These are phyloP conservation scores for Lindbergichthys nudifrons DNA, from an alignment of 2,797 vertebrate species.

Conservation along the genomic window DNA sequence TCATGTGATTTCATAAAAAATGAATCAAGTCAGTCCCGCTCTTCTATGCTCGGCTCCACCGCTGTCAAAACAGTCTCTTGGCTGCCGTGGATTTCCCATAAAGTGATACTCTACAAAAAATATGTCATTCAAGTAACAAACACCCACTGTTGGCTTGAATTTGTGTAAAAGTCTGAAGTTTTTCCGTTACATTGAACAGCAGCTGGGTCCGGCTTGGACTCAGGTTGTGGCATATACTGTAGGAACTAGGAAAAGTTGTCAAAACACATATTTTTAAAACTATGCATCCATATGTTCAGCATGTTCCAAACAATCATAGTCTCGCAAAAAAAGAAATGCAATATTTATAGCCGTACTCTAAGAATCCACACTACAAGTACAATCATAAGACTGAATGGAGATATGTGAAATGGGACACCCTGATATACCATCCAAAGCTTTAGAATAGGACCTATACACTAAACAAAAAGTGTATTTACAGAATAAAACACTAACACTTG, in stretches of 20 bases:
- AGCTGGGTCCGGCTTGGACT: constrained; percentile 27
- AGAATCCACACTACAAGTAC: background rate
- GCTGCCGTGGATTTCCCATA: constrained; percentile 35
- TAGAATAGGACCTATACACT: too few relatives aligned
- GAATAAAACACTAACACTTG: too few relatives aligned
- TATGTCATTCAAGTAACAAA: constrained; percentile 32
- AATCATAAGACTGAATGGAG: too few relatives aligned
- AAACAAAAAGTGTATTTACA: too few relatives aligned
- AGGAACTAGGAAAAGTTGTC: background rate
- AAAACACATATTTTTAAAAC: background rate
- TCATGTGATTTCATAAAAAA: constrained; percentile 63
- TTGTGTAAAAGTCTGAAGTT: constrained; percentile 14
- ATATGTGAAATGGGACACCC: too few relatives aligned
- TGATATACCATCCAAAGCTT: too few relatives aligned
- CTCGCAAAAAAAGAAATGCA: background rate
- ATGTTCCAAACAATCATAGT: background rate
- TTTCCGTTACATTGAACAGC: background rate
- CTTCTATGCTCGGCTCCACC: constrained; percentile 25
- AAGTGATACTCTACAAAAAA: constrained; percentile 21
- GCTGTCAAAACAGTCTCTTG: constrained; percentile 63
- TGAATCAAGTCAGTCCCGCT: constrained; percentile 26
- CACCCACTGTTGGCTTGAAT: constrained; percentile 12
- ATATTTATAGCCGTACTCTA: background rate
- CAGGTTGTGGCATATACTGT: background rate
- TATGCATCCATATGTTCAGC: background rate